Base-by-base conservation (phyloP, 2,888 invertebrate species). In the Spisula subtruncata region DNA sequence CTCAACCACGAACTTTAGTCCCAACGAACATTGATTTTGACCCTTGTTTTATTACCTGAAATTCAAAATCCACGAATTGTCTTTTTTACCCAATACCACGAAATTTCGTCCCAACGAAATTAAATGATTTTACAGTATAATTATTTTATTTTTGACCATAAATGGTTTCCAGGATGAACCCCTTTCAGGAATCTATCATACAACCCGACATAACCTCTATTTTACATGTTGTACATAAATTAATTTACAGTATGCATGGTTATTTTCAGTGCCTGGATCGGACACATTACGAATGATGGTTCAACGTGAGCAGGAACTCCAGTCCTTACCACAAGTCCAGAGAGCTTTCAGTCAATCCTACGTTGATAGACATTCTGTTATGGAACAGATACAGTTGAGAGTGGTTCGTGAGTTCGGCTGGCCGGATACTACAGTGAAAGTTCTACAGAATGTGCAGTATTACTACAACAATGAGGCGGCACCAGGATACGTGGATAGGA, bases 371-470 rank as follows among this genome's bases (percentile, higher is more conserved):
- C 98, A 98, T 93, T 98, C 98, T 96, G 98, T 98, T 91, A 98
- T 98, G 94, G 97, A 98, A 92, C 97, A 98, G 97, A 98, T 98
- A 93, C 98, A 98, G 88, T 97, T 99, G 94, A 98, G 99, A 12
- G 99, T 99, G 0, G 99, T 99, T 20, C 98, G 99, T 81, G 99
- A 99, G 97, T 98, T 98, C 97, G 99, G 99, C 95, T 97, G 99
- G 90, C 99, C 99, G 0, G 99, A 99, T 97, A 97, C 98, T 18
- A 98, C 98, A 20, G 98, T 98, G 10, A 98, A 98, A 96, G 97
- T 98, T 94, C 97, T 98, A 87, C 95, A 96, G 82, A 95, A 95
- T 87, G 94, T 95, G n/a, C 95, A 95, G 90, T 95, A 93, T 89
- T 95, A 95, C 91, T 94, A 94, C 86, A 90, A 93, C 32, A 92